Percentiles rank a stretch among this genome's conserved stretches.
Evolutionary conservation across 1,140 invertebrate genomes (phyloP).

Genomic region (Sminthurides bifidus): DNA sequence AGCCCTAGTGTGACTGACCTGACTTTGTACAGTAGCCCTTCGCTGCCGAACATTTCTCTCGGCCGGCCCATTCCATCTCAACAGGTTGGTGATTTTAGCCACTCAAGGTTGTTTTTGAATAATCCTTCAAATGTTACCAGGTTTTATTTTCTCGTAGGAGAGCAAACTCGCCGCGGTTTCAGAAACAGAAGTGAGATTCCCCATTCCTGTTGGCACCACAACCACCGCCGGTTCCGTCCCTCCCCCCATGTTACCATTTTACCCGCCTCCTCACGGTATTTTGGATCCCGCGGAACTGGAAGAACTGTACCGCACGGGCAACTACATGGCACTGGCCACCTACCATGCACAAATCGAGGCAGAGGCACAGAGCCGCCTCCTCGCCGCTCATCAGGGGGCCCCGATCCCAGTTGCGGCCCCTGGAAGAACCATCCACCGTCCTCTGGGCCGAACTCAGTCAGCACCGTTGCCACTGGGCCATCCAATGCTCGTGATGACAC

Average conservation of each 20-base stretch:
- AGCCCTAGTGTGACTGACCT: conserved; percentile 49
- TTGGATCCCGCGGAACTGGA: conserved; percentile 25
- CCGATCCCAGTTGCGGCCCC: not conserved
- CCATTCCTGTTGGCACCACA: conserved; percentile 44
- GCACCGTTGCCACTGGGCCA: conserved; percentile 75
- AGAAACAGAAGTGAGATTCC: conserved; percentile 65
- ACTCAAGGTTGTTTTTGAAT: not conserved
- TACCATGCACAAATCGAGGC: conserved; percentile 21
- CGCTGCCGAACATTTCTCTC: conserved; percentile 89
- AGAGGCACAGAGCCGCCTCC: conserved; percentile 2
- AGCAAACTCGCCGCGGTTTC: conserved; percentile 50
- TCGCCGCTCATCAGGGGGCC: conserved; percentile 4
- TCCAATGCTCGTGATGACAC: conserved; percentile 54
- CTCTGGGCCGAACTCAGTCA: conserved; percentile 72
- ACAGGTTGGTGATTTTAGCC: no score
- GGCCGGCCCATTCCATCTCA: conserved; percentile 53
- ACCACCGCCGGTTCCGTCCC: conserved; percentile 56
- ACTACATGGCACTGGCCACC: conserved; percentile 24
- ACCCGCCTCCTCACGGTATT: conserved; percentile 48
- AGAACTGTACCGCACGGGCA: conserved; percentile 26
- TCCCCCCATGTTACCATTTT: conserved; percentile 61
- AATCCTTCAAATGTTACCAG: not conserved
- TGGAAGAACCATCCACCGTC: conserved; percentile 41
- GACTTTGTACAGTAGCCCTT: conserved; percentile 80
- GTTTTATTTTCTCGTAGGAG: conserved; percentile 14